Conservation (phyloP, 2,888 invertebrate species). For the Actias luna region DNA sequence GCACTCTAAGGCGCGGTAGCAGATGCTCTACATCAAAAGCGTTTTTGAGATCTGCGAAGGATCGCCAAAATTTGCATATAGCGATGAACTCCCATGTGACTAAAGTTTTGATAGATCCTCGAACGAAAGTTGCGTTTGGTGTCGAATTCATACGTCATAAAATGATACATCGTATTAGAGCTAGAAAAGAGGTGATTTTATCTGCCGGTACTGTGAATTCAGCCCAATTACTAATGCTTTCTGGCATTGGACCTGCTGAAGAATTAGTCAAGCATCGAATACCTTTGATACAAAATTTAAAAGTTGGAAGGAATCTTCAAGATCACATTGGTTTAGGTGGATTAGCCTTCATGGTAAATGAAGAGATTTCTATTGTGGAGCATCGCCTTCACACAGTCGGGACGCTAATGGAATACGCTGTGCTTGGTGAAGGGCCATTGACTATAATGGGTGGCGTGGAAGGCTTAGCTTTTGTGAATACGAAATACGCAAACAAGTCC, state of each 20-base stretch:
- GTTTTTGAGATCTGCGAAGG: constrained; percentile 89
- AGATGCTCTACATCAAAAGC: constrained; percentile 95
- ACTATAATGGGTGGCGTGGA: constrained; percentile 95
- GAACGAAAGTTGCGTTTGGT: constrained; percentile 89
- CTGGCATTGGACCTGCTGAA: constrained; percentile 91
- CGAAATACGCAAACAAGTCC: constrained; percentile 89
- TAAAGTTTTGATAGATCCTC: constrained; percentile 87
- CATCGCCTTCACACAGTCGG: constrained; percentile 89
- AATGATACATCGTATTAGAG: constrained; percentile 86
- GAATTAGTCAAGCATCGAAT: constrained; percentile 88
- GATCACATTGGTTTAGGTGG: constrained; percentile 95
- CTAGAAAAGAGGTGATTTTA: constrained; percentile 93
- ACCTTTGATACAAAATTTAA: constrained; percentile 89
- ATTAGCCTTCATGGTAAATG: constrained; percentile 90
- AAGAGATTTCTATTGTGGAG: constrained; percentile 90
- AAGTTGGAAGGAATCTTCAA: constrained; percentile 93
- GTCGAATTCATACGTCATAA: constrained; percentile 90
- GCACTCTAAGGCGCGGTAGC: constrained; percentile 88
- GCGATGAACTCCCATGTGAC: constrained; percentile 92
- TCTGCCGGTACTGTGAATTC: constrained; percentile 96
- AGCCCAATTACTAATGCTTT: constrained; percentile 96
- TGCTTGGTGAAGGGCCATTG: constrained; percentile 91
- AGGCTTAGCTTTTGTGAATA: constrained; percentile 93
- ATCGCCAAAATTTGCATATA: constrained; percentile 91
- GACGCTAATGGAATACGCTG: constrained; percentile 91